phyloP scores from a whole-genome alignment of 2,797 vertebrate species.

The Tamandua tetradactyla region DNA sequence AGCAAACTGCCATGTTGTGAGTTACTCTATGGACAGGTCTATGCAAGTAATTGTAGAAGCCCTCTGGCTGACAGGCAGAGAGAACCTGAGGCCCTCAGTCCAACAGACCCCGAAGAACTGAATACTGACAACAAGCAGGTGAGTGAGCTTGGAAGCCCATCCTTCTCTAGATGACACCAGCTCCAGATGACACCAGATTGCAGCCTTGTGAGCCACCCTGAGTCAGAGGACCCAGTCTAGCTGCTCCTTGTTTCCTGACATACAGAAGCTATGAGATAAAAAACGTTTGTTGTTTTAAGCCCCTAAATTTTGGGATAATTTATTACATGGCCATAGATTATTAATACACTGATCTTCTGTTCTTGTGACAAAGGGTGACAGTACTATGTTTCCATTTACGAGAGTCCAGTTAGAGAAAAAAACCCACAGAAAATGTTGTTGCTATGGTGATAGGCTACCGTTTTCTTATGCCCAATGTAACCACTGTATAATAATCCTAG shows the following conservation, averaged over 20 bases:
- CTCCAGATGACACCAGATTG: background rate
- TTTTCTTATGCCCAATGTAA: constrained; percentile 48
- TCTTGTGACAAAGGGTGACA: constrained; percentile 6
- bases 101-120: background rate
- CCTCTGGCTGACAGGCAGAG: background rate
- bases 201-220: background rate
- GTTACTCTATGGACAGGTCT: background rate
- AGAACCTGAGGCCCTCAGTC: background rate
- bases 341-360: background rate
- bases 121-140: background rate
- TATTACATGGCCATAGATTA: background rate
- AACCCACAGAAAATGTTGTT: constrained; percentile 30
- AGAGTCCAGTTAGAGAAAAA: constrained; percentile 1
- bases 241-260: background rate
- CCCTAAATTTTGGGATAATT: background rate
- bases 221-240: background rate
- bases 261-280: background rate
- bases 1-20: too few relatives aligned
- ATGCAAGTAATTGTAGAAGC: background rate
- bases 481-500: constrained; percentile 40
- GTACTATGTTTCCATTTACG: constrained; percentile 9
- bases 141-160: background rate
- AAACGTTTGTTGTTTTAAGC: background rate
- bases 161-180: background rate
- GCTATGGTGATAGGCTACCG: constrained; percentile 1